Conservation (phyloP, 2,797 vertebrate species). For the Choloepus didactylus region DNA sequence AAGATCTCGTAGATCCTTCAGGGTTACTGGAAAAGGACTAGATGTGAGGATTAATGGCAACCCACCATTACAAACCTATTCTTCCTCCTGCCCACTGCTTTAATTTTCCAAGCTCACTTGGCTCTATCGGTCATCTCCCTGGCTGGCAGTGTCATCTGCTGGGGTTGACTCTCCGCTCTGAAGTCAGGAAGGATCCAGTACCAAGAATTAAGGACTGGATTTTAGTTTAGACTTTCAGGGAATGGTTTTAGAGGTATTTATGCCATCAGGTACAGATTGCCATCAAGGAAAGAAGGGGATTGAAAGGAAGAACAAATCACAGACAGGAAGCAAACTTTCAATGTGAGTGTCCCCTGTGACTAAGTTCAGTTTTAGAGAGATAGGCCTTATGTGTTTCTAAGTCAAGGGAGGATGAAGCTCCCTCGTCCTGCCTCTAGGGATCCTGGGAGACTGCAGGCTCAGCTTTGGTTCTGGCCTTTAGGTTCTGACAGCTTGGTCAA, state of each 20-base stretch:
- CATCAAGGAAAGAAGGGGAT: neutral
- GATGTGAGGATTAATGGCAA: neutral
- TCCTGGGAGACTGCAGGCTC: neutral
- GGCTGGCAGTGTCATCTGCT: neutral
- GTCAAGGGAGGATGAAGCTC: neutral
- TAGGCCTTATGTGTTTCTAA: neutral
- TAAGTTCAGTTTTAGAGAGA: neutral
- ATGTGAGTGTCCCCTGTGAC: neutral
- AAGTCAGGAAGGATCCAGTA: neutral
- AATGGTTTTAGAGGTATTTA: neutral
- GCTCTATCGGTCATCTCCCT: neutral
- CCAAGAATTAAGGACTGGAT: neutral
- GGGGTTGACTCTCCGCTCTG: neutral
- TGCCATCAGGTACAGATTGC: neutral
- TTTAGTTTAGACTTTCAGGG: neutral
- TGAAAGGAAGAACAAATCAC: neutral
- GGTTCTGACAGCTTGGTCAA: neutral
- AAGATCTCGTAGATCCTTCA: neutral
- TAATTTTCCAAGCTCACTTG: neutral
- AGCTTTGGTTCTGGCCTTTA: neutral
- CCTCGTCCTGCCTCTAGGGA: neutral
- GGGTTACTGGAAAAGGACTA: neutral
- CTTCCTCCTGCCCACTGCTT: neutral
- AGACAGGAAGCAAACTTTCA: neutral
- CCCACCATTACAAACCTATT: fast-evolving